Evolutionary conservation across 2,113 vertebrate species (phyloP), one percentile per base, ranked within the genome.

Genomic region (Puffinus mauretanicus): DNA sequence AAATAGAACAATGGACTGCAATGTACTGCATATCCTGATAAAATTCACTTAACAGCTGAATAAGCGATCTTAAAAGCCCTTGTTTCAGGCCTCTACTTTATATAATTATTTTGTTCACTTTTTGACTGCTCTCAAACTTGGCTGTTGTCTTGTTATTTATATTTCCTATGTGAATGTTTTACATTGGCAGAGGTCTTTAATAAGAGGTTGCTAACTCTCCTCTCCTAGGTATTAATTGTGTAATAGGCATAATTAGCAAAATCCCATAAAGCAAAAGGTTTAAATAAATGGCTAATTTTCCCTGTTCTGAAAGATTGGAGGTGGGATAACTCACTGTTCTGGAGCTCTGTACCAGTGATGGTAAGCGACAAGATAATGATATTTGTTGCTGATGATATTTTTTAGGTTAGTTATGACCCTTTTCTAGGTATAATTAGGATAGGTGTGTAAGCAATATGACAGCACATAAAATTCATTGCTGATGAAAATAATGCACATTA

Each of bases 1-100:
- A 96, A 95, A 66, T 78, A 85, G 93, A 97, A 96, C 83, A 97
- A 93, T 94, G 84, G 78, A 73, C 91, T 95, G 58, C 77, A 93
- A 91, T 38, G 58, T 91, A 77, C 86, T 93, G 70, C 54, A 30
- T 89, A 94, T 91, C 85, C 83, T 79, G 38, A 72, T 94, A 78
- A 95, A 93, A 94, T 80, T 96, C 66, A 60, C 91, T 91, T 91
- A 85, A 87, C 49, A 89, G 51, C 81, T 97, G 92, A 93, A 94
- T 82, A 76, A 94, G 58, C 6, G 12, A 82, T 90, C 66, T 88
- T 60, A 88, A 94, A 96, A 95, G 76, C 72, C 90, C n/a, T 52
- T 24, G 24, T 64, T 94, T 89, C 49, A 80, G 78, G 26, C 27
- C 54, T 82, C 11, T 62, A 47, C 13, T 75, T 88, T 77, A 57